These are phyloP conservation scores for Drosophila melanogaster DNA, from an alignment of 1,140 invertebrate genomes.

Conservation along the genomic window DNA sequence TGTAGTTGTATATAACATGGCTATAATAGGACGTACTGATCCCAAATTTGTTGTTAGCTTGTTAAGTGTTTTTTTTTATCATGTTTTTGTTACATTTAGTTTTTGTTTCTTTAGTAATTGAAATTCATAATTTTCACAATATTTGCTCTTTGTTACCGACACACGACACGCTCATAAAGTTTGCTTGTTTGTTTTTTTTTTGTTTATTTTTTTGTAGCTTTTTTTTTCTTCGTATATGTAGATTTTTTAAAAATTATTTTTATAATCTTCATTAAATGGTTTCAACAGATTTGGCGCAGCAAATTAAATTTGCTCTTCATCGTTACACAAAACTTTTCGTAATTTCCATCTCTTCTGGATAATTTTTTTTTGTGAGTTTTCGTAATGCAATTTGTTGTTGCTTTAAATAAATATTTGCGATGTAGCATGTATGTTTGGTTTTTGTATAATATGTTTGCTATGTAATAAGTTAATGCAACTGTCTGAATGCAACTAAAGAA, in stretches of 20 bases:
- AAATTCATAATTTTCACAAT: conserved; percentile 83
- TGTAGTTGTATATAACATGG: conserved; percentile 78
- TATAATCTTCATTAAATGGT: conserved; percentile 81
- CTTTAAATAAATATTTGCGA: conserved; percentile 70
- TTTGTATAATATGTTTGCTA: conserved; percentile 47
- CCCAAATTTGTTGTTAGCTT: conserved; percentile 83
- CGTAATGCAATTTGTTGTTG: conserved; percentile 24
- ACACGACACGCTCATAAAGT: conserved; percentile 67
- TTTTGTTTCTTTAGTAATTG: conserved; percentile 69
- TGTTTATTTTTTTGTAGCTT: conserved; percentile 33
- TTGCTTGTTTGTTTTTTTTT: conserved; percentile 45
- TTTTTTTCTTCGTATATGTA: conserved; percentile 45
- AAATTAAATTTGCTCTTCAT: conserved; percentile 76
- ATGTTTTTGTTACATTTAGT: conserved; percentile 39
- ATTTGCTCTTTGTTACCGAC: conserved; percentile 81
- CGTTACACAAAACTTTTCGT: conserved; percentile 65
- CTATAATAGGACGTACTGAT: conserved; percentile 83
- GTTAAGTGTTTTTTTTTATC: conserved; percentile 46
- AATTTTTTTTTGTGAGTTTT: conserved; percentile 23
- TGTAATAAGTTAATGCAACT: conserved; percentile 78
- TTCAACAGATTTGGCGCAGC: conserved; percentile 82
- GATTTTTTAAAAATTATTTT: conserved; percentile 80
- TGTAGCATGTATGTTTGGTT: conserved; percentile 49
- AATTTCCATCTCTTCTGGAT: conserved; percentile 39
- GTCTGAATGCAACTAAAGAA: conserved; percentile 64